Evolutionary conservation across 2,113 vertebrate species (phyloP).

Genomic region (Pogona vitticeps): DNA sequence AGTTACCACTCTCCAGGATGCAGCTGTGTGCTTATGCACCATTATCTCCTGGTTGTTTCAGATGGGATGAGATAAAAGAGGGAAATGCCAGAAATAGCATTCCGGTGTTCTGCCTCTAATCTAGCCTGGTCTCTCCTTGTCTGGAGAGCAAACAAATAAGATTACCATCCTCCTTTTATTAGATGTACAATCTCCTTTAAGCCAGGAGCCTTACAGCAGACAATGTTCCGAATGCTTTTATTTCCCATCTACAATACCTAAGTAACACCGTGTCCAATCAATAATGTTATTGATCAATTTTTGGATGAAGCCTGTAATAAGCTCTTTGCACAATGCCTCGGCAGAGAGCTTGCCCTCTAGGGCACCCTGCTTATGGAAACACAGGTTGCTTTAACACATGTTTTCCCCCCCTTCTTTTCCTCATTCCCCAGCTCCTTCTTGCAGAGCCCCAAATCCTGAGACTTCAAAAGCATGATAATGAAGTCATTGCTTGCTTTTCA

Average conservation of each 20-base stretch:
- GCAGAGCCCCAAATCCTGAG: not conserved
- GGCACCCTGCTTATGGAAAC: not conserved
- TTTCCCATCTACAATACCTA: not conserved
- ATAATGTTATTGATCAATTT: not conserved
- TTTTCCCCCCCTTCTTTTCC: not conserved
- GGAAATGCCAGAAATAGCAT: not conserved
- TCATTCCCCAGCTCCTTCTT: not conserved
- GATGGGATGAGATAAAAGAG: not conserved
- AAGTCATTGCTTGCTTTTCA: not conserved
- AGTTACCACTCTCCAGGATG: too few relatives aligned
- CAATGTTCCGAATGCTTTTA: slow-evolving; percentile 7
- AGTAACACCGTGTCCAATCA: not conserved
- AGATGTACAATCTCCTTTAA: not conserved
- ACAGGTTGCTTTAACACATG: not conserved
- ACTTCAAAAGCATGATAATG: not conserved
- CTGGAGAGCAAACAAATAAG: not conserved
- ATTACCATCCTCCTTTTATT: not conserved
- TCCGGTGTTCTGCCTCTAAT: not conserved
- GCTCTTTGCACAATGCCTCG: slow-evolving; percentile 14
- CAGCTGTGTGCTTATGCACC: too few relatives aligned
- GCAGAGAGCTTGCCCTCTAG: rapidly evolving
- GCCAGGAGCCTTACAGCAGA: not conserved
- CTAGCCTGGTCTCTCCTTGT: not conserved
- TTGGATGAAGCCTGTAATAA: slow-evolving; percentile 1
- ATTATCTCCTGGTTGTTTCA: not conserved